Percentiles rank a stretch among this genome's conserved stretches.
Conservation (phyloP, 2,797 vertebrate genomes). For the Anabas testudineus region DNA sequence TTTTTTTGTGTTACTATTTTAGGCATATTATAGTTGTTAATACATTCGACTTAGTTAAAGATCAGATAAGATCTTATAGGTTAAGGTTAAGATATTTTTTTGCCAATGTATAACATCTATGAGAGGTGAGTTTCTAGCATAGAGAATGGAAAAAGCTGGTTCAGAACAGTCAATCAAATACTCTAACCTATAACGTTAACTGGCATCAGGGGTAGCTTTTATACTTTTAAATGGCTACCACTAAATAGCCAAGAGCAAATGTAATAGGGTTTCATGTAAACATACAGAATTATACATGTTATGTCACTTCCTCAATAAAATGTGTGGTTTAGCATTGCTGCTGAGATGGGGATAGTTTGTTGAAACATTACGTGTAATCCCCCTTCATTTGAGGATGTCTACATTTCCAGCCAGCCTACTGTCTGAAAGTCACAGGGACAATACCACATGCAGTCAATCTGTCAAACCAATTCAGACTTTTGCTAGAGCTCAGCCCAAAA, state of each 20-base stretch:
- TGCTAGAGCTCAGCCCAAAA: constrained; percentile 76
- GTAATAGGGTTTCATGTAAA: constrained; percentile 45
- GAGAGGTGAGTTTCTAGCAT: constrained; percentile 17
- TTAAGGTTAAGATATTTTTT: too few species aligned
- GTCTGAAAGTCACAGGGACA: constrained; percentile 73
- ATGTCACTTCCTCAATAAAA: constrained; percentile 44
- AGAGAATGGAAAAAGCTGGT: constrained; percentile 6
- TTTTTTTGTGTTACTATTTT: too few species aligned
- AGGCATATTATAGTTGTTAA: too few species aligned
- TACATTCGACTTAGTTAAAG: too few species aligned
- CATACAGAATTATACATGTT: constrained; percentile 23
- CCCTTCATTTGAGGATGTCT: constrained; percentile 69
- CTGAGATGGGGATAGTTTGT: constrained; percentile 46
- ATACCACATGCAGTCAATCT: constrained; percentile 74
- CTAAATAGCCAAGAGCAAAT: constrained; percentile 24
- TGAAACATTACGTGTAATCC: constrained; percentile 66
- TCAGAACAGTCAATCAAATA: constrained; percentile 9
- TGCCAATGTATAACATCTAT: constrained; percentile 19
- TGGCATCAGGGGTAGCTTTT: background rate
- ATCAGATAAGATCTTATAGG: too few species aligned
- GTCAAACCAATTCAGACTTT: constrained; percentile 77
- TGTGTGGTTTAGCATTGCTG: constrained; percentile 32
- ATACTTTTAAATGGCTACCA: constrained; percentile 7
- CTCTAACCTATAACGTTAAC: too few species aligned
- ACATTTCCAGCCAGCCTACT: constrained; percentile 59